A percentile compares a stretch with the other conserved stretches of the same genome.
Evolutionary conservation across 2,113 vertebrate genomes (phyloP).

Genomic region (Petaurus breviceps): DNA sequence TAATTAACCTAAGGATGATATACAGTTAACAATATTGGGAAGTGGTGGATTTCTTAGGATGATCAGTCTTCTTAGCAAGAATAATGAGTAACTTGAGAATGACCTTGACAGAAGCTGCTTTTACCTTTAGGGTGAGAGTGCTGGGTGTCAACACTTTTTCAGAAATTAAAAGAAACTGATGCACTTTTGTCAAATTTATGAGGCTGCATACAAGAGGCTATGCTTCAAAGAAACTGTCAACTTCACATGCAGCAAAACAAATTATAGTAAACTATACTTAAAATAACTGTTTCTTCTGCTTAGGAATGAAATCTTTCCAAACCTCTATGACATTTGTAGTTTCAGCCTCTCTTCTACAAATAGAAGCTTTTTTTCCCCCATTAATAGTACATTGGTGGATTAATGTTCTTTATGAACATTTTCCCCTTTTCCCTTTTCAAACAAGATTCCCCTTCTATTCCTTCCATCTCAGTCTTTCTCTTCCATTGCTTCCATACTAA

Average conservation of each 20-base stretch:
- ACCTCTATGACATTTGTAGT: background rate
- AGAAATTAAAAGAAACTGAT: background rate
- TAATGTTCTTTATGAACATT: background rate
- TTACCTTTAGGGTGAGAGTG: background rate
- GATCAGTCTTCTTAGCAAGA: background rate
- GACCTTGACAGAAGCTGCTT: background rate
- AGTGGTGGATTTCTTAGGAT: background rate
- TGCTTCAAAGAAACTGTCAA: background rate
- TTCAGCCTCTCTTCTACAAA: background rate
- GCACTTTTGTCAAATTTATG: background rate
- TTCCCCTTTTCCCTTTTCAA: background rate
- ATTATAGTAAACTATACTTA: background rate
- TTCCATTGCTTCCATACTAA: background rate
- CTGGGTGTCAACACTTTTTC: background rate
- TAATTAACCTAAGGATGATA: background rate
- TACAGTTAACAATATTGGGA: background rate
- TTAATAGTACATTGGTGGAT: background rate
- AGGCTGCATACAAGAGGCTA: background rate
- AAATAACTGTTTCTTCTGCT: background rate
- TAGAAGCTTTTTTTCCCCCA: background rate
- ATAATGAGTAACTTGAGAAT: background rate
- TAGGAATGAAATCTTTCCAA: background rate
- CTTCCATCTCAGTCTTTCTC: background rate
- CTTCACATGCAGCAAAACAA: background rate
- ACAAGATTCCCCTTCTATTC: background rate